A percentile compares a stretch with the other conserved stretches of the same genome.
These are phyloP conservation scores for Coelinius sp. DNA, from an alignment of 2,888 invertebrate genomes.

Conservation along the genomic window DNA sequence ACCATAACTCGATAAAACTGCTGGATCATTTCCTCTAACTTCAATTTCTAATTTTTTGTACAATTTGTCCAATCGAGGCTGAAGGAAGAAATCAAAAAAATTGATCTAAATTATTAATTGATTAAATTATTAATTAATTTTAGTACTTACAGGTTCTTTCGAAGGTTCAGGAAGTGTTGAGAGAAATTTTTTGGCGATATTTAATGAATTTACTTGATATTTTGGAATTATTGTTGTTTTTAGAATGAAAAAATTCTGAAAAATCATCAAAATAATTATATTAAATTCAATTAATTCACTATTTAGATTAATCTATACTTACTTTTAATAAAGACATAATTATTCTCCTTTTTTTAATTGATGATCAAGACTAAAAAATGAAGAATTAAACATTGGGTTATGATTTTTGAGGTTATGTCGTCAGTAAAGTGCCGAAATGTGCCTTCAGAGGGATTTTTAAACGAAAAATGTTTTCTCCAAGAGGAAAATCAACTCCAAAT, in stretches of 20 bases:
- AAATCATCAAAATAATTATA: not conserved
- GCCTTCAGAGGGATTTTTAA: too few species aligned
- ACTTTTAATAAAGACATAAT: not conserved
- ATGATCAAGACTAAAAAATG: not conserved
- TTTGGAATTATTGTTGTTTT: not conserved
- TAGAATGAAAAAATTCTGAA: not conserved
- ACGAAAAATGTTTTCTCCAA: not conserved
- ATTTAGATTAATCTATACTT: not conserved
- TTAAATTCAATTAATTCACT: not conserved
- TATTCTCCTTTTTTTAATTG: not conserved
- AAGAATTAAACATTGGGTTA: too few species aligned
- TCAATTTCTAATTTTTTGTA: constrained; percentile 89
- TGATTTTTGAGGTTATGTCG: too few species aligned
- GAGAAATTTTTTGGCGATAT: not conserved
- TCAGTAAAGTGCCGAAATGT: too few species aligned
- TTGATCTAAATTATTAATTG: not conserved
- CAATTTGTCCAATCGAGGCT: constrained; percentile 76
- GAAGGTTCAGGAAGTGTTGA: not conserved
- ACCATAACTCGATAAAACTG: constrained; percentile 90
- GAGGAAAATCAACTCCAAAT: not conserved
- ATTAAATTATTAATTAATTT: not conserved
- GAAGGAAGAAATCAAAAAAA: not conserved
- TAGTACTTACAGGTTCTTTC: constrained; percentile 4
- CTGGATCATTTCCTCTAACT: constrained; percentile 88
- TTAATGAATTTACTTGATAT: not conserved